Conservation (phyloP, 2,113 vertebrate species). For the Ailurus styani region DNA sequence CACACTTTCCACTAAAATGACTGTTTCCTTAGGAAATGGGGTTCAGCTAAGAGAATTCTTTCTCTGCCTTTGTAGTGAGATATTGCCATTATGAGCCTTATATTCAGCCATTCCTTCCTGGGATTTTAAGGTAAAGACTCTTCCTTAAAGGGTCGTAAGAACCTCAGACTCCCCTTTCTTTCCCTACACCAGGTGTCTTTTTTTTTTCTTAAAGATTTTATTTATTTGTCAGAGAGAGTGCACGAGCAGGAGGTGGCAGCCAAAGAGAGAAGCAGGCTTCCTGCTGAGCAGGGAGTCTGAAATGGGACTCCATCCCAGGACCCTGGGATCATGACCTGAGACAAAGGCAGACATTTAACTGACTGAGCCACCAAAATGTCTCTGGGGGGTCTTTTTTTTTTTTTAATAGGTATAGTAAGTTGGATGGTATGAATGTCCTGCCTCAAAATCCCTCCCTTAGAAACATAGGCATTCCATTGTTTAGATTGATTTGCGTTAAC, state of each 20-base stretch:
- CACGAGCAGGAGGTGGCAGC: no score
- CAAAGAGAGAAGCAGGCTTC: no score
- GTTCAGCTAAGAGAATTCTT: not conserved
- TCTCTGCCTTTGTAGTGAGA: conserved; percentile 10
- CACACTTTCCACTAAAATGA: not conserved
- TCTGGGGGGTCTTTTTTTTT: no score
- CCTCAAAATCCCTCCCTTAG: not conserved
- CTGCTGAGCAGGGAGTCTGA: no score
- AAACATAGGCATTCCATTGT: not conserved
- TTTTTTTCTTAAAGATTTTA: not conserved
- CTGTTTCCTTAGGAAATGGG: not conserved
- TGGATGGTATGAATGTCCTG: not conserved
- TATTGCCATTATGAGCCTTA: not conserved
- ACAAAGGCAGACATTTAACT: no score
- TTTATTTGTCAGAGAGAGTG: no score
- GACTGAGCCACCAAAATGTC: no score
- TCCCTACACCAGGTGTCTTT: not conserved
- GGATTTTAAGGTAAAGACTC: not conserved
- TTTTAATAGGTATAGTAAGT: not conserved
- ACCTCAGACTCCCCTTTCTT: not conserved
- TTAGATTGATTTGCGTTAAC: not conserved
- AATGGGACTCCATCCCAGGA: no score
- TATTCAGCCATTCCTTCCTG: not conserved
- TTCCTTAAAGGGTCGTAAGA: conserved; percentile 19
- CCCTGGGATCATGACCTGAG: no score